A percentile compares a stretch with the other conserved stretches of the same genome.
Conservation (phyloP, 2,888 invertebrate species). For the Altica lythri region DNA sequence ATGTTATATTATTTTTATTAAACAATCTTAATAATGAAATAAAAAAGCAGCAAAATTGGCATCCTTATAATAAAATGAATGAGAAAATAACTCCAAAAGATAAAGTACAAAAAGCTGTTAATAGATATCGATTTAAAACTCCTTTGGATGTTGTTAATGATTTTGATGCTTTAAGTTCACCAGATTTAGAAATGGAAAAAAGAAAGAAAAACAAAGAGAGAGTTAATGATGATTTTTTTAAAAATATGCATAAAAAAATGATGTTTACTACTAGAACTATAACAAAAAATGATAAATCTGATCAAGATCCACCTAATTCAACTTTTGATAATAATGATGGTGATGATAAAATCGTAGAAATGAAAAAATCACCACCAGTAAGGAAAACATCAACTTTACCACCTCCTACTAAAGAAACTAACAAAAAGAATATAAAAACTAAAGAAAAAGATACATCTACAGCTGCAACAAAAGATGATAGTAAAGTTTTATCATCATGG, state of each 20-base stretch:
- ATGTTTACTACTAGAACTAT: too few relatives aligned
- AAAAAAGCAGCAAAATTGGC: background rate
- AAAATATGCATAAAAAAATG: background rate
- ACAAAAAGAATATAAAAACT: too few relatives aligned
- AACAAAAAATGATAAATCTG: too few relatives aligned
- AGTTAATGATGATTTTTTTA: background rate
- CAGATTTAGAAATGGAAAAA: background rate
- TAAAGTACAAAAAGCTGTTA: background rate
- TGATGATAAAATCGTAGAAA: too few relatives aligned
- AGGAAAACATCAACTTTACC: too few relatives aligned
- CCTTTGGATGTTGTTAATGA: slow-evolving; percentile 5
- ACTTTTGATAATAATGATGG: too few relatives aligned
- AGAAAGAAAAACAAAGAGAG: background rate
- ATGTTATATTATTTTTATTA: background rate
- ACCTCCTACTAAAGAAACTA: too few relatives aligned
- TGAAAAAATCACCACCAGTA: too few relatives aligned
- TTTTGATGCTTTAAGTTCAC: background rate
- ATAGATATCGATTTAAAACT: slow-evolving; percentile 3
- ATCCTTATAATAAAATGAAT: background rate
- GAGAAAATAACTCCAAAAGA: background rate
- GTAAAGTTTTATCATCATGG: too few relatives aligned
- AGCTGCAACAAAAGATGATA: too few relatives aligned
- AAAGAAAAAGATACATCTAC: too few relatives aligned
- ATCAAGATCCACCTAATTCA: too few relatives aligned
- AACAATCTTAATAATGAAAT: slow-evolving; percentile 2